These are phyloP conservation scores for Teleiodes luculella DNA, from an alignment of 2,888 invertebrate species.

Conservation along the genomic window DNA sequence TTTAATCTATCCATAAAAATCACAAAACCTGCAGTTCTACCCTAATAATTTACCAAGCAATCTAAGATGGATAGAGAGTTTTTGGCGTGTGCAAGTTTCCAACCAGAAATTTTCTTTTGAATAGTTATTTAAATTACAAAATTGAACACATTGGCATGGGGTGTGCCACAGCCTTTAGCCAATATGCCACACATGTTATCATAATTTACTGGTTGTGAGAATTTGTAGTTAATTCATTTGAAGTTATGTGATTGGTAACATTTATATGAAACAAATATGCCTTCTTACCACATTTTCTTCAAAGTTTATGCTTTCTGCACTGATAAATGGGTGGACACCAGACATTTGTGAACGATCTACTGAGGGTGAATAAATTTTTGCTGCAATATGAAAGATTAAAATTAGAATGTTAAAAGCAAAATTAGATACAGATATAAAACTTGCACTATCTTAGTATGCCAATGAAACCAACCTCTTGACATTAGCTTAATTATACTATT, in stretches of 20 bases:
- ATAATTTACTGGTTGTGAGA: too few species aligned
- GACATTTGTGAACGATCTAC: slow-evolving; percentile 78
- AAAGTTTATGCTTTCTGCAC: slow-evolving; percentile 80
- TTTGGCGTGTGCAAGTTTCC: too few species aligned
- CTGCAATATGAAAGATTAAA: slow-evolving; percentile 33
- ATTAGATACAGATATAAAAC: not conserved
- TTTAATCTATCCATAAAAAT: too few species aligned
- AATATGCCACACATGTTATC: too few species aligned
- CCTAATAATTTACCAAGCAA: too few species aligned
- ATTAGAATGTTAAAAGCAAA: not conserved
- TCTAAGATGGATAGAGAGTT: too few species aligned
- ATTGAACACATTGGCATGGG: too few species aligned
- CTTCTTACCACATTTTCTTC: slow-evolving; percentile 55
- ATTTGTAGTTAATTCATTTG: too few species aligned
- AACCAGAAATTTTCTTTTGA: too few species aligned
- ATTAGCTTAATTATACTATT: not conserved
- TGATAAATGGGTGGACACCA: slow-evolving; percentile 86
- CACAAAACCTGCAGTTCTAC: too few species aligned
- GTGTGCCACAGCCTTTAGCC: too few species aligned
- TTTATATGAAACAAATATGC: not conserved
- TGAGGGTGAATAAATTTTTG: slow-evolving; percentile 50
- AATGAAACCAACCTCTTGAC: not conserved
- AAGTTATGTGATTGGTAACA: not conserved
- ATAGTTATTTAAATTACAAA: too few species aligned
- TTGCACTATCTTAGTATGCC: not conserved